phyloP scores from a whole-genome alignment of 1,140 invertebrate species.

The Dryas iulia region DNA sequence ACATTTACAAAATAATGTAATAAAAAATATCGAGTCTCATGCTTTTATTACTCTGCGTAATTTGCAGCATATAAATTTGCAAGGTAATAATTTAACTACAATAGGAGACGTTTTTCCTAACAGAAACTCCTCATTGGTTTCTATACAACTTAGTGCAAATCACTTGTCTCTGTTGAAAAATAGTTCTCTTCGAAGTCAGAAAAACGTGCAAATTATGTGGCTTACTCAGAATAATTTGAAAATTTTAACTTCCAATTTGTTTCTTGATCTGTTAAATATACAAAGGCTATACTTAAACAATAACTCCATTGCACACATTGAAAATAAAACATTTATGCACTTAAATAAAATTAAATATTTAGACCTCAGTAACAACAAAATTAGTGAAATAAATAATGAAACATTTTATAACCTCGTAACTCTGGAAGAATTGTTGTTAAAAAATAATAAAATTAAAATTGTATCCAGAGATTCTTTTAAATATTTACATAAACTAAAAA shows the following conservation, averaged over 20 bases:
- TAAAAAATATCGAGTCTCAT: conserved; percentile 90
- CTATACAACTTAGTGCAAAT: conserved; percentile 93
- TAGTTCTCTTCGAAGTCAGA: conserved; percentile 88
- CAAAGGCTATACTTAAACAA: conserved; percentile 91
- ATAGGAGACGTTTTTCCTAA: conserved; percentile 91
- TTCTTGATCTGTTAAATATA: conserved; percentile 87
- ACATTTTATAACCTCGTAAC: conserved; percentile 84
- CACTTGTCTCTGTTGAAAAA: conserved; percentile 88
- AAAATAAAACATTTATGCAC: conserved; percentile 88
- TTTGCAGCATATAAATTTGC: conserved; percentile 94
- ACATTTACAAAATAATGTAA: conserved; percentile 92
- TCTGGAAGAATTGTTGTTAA: conserved; percentile 85
- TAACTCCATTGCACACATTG: conserved; percentile 90
- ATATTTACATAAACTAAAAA: conserved; percentile 82
- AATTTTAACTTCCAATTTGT: conserved; percentile 86
- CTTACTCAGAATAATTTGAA: conserved; percentile 90
- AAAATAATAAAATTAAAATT: conserved; percentile 82
- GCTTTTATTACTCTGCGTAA: conserved; percentile 90
- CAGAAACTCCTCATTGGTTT: conserved; percentile 87
- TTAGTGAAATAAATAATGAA: conserved; percentile 83
- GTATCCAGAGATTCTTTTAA: conserved; percentile 84
- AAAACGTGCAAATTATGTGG: conserved; percentile 92
- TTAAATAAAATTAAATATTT: conserved; percentile 89
- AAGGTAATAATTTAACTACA: conserved; percentile 88
- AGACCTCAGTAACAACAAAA: conserved; percentile 88